Evolutionary conservation across 2,797 vertebrate species (phyloP).

Genomic region (Pyrocephalus nanus): DNA sequence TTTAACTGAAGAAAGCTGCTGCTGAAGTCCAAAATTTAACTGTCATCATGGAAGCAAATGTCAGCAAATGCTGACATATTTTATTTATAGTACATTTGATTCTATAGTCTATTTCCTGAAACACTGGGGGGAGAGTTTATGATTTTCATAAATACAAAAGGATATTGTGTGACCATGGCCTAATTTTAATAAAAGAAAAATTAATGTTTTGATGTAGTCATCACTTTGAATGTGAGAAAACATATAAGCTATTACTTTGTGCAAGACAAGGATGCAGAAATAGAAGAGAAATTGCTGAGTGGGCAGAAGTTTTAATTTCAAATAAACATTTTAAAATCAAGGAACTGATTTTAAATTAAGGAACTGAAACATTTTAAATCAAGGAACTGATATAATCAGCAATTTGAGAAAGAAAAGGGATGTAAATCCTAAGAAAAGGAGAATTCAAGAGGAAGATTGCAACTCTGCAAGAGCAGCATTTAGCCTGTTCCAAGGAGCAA

Average conservation of each 20-base stretch:
- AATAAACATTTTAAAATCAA: neutral
- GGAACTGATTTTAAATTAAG: conserved; percentile 11
- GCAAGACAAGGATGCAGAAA: neutral
- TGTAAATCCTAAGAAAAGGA: neutral
- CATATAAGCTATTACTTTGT: neutral
- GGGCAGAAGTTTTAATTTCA: neutral
- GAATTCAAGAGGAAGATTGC: neutral
- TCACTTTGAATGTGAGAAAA: neutral
- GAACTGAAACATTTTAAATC: conserved; percentile 19
- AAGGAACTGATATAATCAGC: neutral
- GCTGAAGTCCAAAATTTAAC: neutral
- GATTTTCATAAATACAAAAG: neutral
- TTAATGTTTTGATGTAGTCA: neutral
- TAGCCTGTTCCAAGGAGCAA: neutral
- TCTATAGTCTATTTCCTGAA: neutral
- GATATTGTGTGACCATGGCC: neutral
- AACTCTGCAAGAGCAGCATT: neutral
- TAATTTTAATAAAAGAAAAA: neutral
- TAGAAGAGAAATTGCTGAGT: neutral
- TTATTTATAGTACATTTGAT: neutral
- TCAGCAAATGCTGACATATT: neutral
- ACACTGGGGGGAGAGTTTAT: neutral
- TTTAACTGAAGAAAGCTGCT: neutral
- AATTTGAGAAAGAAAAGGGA: neutral
- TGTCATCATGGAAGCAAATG: neutral